Evolutionary conservation across 2,113 vertebrate genomes (phyloP), one percentile per base, ranked within the genome.

Genomic region (Motacilla tschutschensis): DNA sequence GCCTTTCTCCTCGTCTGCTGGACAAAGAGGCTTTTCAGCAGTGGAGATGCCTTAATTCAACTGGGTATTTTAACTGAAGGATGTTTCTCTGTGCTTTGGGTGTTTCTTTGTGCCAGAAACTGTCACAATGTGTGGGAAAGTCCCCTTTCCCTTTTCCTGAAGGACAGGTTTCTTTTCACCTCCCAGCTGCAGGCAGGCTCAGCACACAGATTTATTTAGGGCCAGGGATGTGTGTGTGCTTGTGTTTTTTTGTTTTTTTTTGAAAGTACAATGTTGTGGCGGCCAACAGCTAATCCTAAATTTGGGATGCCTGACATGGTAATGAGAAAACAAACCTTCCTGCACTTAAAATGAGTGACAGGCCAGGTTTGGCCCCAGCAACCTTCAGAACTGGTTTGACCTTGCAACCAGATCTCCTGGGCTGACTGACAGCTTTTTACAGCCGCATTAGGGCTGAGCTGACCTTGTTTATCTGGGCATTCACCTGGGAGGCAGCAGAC

Each of bases 361-460:
- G 90, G 85, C 85, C 92, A 76, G 92, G 60, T 92, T 79, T 90
- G 93, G 93, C 91, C 86, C 86, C 81, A 92, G 80, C 89, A 95
- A 91, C 93, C 84, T 95, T 96, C 94, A 95, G 94, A 95, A 92
- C 92, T 85, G 84, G 83, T 95, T 93, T 97, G 92, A 95, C 95
- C 95, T 95, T 94, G 95, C 89, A 92, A 77, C 79, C 91, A 94
- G 91, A 94, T 90, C 92, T 95, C 79, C 91, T 84, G 75, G 89
- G 66, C 84, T 96, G 95, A 96, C 89, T 95, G 95, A 94, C 95
- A 97, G 91, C 70, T 89, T 93, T 95, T 95, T 93, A 96, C 84
- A 86, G 93, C 84, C 0, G n/a, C 89, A 94, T 95, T 96, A 95
- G 80, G 77, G 95, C 90, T 95, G 93, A 90, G 83, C 91, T 95